Percentiles rank a stretch among this genome's conserved stretches.
These are phyloP conservation scores for Montipora cactus DNA, from an alignment of 64 coral and sea anemone species.

Conservation along the genomic window DNA sequence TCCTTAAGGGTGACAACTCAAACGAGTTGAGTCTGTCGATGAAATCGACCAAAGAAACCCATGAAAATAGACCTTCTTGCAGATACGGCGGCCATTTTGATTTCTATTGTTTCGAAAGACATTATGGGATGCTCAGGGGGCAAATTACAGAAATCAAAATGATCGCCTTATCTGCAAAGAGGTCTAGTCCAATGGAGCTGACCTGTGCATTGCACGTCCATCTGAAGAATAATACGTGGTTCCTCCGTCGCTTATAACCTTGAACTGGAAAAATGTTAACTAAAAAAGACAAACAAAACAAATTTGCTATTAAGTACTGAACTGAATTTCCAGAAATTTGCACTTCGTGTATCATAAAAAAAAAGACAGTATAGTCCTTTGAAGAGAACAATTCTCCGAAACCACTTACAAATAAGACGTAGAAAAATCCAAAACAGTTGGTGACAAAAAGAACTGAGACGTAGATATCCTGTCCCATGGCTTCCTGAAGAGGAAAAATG, in stretches of 20 bases:
- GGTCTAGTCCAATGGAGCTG: background rate
- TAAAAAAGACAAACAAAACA: background rate
- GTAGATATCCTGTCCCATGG: constrained; percentile 67
- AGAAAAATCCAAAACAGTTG: constrained; percentile 60
- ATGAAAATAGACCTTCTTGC: background rate
- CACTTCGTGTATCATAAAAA: too few relatives aligned
- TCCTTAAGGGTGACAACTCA: background rate
- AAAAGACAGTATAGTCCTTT: too few relatives aligned
- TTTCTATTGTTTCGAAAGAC: too few relatives aligned
- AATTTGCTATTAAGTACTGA: background rate
- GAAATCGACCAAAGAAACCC: too few relatives aligned
- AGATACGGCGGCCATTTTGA: too few relatives aligned
- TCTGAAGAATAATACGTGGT: constrained; percentile 64
- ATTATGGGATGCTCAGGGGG: too few relatives aligned
- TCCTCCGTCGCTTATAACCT: constrained; percentile 63
- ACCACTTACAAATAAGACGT: constrained; percentile 57
- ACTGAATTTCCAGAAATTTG: background rate
- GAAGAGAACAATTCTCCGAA: too few relatives aligned
- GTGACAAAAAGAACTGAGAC: constrained; percentile 46
- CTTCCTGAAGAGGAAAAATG: constrained; percentile 24
- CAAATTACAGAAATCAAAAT: too few relatives aligned
- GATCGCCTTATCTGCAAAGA: too few relatives aligned
- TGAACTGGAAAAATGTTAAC: constrained; percentile 58
- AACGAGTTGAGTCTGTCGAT: background rate
- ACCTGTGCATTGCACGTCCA: constrained; percentile 12